A percentile compares a stretch with the other conserved stretches of the same genome.
Evolutionary conservation across 2,797 vertebrate species (phyloP).

Genomic region (Helarctos malayanus): DNA sequence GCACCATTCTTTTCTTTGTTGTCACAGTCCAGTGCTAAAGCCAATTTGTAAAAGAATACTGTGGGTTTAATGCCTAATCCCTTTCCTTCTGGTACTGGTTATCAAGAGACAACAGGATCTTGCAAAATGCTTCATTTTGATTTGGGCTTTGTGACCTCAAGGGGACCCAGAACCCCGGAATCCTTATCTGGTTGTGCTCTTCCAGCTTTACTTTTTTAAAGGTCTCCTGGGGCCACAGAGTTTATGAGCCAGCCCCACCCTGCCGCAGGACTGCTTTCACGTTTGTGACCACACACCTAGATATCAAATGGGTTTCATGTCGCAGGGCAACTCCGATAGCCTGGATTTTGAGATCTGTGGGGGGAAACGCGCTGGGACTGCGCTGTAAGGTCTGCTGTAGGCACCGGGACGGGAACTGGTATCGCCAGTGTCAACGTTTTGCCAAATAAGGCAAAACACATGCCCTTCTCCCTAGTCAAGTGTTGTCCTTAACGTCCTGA

Average conservation of each 20-base stretch:
- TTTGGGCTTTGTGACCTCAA: constrained; percentile 48
- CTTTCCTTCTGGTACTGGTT: constrained; percentile 44
- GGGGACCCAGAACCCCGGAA: not conserved
- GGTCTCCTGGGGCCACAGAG: not conserved
- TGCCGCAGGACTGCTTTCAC: not conserved
- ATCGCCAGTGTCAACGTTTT: not conserved
- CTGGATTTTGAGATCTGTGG: not conserved
- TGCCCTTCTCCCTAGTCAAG: not conserved
- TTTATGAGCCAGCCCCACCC: not conserved
- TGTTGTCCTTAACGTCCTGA: not conserved
- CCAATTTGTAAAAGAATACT: constrained; percentile 75
- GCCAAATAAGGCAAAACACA: not conserved
- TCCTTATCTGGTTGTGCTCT: not conserved
- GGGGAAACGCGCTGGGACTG: not conserved
- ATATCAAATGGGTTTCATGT: not conserved
- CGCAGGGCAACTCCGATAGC: not conserved
- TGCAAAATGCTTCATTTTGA: constrained; percentile 62
- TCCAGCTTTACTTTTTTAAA: not conserved
- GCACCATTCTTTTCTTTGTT: constrained; percentile 58
- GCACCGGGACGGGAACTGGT: not conserved
- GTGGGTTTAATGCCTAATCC: constrained; percentile 67
- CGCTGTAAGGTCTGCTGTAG: not conserved
- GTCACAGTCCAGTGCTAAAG: constrained; percentile 77
- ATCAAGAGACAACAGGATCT: constrained; percentile 71
- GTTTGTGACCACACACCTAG: not conserved